Conservation (phyloP, 2,888 invertebrate genomes). For the Ichneumoninae sp. region DNA sequence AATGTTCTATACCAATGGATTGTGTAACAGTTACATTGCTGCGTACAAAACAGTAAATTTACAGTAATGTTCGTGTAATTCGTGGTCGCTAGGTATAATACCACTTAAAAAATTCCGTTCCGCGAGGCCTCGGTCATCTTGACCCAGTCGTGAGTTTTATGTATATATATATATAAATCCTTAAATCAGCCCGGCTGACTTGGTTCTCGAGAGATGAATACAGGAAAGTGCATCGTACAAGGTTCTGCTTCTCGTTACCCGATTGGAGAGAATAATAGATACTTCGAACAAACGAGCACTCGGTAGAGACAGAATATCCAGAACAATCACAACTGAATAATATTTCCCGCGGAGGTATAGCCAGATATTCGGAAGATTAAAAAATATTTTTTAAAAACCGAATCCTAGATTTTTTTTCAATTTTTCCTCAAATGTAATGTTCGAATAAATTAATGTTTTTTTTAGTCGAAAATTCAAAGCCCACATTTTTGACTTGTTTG, state of each 20-base stretch:
- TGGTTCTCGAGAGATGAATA: constrained; percentile 19
- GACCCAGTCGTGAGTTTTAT: not conserved
- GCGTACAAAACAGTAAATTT: too few relatives aligned
- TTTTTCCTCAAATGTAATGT: not conserved
- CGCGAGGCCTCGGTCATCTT: not conserved
- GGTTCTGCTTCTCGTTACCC: not conserved
- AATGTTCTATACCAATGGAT: too few relatives aligned
- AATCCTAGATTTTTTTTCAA: not conserved
- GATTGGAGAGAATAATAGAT: constrained; percentile 4
- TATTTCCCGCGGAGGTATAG: not conserved
- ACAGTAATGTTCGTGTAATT: too few relatives aligned
- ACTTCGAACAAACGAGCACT: constrained; percentile 1
- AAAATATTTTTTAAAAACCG: not conserved
- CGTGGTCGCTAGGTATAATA: too few relatives aligned
- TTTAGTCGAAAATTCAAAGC: not conserved
- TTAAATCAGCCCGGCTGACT: not conserved
- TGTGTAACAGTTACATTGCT: too few relatives aligned
- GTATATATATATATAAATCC: not conserved
- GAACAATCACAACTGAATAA: not conserved
- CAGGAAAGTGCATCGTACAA: not conserved
- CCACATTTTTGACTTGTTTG: not conserved
- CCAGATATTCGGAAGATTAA: not conserved
- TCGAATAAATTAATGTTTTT: not conserved
- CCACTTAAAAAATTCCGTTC: not conserved
- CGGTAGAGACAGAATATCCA: not conserved